phyloP scores from a whole-genome alignment of 2,888 invertebrate genomes.

The Campoletis raptor region DNA sequence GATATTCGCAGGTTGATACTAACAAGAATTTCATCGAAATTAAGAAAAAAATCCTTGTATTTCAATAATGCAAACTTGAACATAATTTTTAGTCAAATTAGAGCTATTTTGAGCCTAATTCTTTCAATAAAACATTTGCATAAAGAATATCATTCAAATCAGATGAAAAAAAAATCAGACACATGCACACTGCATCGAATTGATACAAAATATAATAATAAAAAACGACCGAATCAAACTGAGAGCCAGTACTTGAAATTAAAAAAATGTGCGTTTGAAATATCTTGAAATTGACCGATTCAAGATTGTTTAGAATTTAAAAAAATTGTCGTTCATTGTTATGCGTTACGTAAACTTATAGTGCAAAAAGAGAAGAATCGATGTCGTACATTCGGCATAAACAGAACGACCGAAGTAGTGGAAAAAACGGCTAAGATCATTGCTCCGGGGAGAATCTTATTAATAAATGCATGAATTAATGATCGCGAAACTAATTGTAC shows the following conservation, averaged over 20 bases:
- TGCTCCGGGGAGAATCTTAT: slow-evolving; percentile 20
- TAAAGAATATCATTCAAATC: background rate
- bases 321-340: slow-evolving; percentile 18
- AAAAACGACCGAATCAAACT: background rate
- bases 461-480: background rate
- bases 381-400: background rate
- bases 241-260: background rate
- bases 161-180: background rate
- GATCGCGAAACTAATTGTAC: background rate
- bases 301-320: slow-evolving; percentile 7
- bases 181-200: background rate
- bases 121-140: background rate
- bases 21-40: background rate
- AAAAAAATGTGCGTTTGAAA: background rate
- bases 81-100: background rate
- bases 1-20: background rate
- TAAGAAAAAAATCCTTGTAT: background rate
- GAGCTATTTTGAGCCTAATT: background rate
- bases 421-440: slow-evolving; percentile 2
- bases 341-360: background rate
- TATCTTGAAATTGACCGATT: background rate
- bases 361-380: background rate
- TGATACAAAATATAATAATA: background rate
- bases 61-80: background rate
- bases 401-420: slow-evolving; percentile 12